phyloP scores from a whole-genome alignment of 2,797 vertebrate genomes.

The Myiotriccus ornatus region DNA sequence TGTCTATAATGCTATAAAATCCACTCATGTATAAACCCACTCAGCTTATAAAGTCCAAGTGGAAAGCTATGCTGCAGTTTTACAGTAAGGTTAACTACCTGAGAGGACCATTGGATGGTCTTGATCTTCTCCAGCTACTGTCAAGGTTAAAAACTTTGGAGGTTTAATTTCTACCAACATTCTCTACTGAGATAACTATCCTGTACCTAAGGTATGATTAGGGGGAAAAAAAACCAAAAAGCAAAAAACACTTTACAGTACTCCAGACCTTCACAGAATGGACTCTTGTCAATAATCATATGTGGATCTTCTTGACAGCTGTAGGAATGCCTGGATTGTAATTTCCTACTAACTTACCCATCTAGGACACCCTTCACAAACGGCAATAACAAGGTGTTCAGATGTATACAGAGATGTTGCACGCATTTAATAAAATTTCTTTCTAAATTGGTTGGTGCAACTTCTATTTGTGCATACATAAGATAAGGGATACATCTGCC shows the following conservation, averaged over 20 bases:
- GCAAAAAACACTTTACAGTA: neutral
- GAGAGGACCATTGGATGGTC: rapidly evolving
- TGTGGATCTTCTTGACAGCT: neutral
- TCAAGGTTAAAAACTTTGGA: neutral
- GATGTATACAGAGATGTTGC: neutral
- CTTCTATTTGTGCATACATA: neutral
- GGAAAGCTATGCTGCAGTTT: neutral
- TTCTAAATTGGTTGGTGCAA: neutral
- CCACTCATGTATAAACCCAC: neutral
- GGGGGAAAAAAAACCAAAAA: neutral
- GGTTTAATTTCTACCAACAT: neutral
- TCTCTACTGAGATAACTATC: neutral
- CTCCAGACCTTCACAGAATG: neutral
- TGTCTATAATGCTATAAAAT: neutral
- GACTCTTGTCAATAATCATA: neutral
- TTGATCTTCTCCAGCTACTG: neutral
- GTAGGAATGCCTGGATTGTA: neutral
- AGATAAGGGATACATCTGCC: neutral
- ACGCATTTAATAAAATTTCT: neutral
- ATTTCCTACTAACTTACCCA: neutral
- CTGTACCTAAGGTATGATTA: neutral
- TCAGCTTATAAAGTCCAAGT: neutral
- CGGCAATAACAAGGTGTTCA: neutral
- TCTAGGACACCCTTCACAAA: neutral
- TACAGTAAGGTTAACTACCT: neutral